Conservation (phyloP, 2,888 invertebrate species). For the Nomada fabriciana region DNA sequence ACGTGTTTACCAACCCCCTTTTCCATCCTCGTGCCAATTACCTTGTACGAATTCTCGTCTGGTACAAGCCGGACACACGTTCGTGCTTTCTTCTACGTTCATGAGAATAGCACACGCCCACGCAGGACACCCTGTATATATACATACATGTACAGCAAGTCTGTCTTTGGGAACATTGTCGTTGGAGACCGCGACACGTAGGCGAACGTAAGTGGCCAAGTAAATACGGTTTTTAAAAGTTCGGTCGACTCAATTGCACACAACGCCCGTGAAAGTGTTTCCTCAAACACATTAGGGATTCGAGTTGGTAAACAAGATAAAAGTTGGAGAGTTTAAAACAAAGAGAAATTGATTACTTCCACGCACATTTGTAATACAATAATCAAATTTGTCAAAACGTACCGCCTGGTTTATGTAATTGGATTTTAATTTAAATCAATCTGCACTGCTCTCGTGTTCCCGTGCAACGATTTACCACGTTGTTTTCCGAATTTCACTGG, state of each 20-base stretch:
- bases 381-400: no score
- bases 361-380: no score
- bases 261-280: constrained; percentile 63
- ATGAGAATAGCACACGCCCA: constrained; percentile 21
- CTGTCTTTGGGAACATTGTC: constrained; percentile 34
- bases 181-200: constrained; percentile 60
- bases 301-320: neutral
- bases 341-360: no score
- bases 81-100: constrained; percentile 9
- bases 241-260: constrained; percentile 55
- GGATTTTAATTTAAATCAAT: no score
- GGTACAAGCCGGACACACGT: constrained; percentile 38
- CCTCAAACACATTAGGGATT: constrained; percentile 58
- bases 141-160: neutral
- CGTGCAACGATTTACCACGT: no score
- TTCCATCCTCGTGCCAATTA: constrained; percentile 34
- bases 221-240: constrained; percentile 70
- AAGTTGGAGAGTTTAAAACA: neutral
- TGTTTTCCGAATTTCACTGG: no score
- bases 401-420: no score
- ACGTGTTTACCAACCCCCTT: constrained; percentile 52
- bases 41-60: constrained; percentile 57
- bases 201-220: constrained; percentile 57
- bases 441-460: no score
- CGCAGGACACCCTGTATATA: constrained; percentile 8